Conservation (phyloP, 2,888 invertebrate genomes). For the Pyrocoelia pectoralis region DNA sequence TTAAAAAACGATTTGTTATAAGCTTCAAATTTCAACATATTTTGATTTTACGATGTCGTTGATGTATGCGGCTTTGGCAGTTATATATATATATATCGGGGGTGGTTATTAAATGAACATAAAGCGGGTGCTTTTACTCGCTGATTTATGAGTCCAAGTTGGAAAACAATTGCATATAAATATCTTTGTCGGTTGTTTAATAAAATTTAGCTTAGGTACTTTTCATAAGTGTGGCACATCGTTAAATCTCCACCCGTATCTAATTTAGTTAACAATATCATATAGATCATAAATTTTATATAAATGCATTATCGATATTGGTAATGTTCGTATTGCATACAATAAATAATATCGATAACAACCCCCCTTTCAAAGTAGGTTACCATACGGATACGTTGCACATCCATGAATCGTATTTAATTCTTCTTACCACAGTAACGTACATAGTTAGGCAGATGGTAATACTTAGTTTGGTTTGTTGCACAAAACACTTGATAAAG, state of each 20-base stretch:
- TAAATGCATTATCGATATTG: slow-evolving; percentile 17
- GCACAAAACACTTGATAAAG: slow-evolving; percentile 34
- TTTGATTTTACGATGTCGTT: slow-evolving; percentile 31
- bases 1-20: slow-evolving; percentile 34
- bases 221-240: slow-evolving; percentile 8
- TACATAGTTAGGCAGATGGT: slow-evolving; percentile 32
- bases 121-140: slow-evolving; percentile 40
- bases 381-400: slow-evolving; percentile 5
- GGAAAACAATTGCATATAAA: slow-evolving; percentile 42
- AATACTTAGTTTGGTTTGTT: slow-evolving; percentile 30
- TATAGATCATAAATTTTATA: slow-evolving; percentile 25
- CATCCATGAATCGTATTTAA: slow-evolving; percentile 24
- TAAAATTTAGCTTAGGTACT: slow-evolving; percentile 21
- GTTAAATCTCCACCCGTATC: slow-evolving; percentile 22
- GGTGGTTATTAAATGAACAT: slow-evolving; percentile 43
- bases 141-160: slow-evolving; percentile 41
- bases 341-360: slow-evolving; percentile 36
- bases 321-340: slow-evolving; percentile 23
- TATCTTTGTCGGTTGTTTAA: slow-evolving; percentile 25
- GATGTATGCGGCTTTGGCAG: slow-evolving; percentile 29
- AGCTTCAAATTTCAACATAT: slow-evolving; percentile 25
- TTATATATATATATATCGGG: slow-evolving; percentile 25
- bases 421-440: slow-evolving; percentile 23
- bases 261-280: slow-evolving; percentile 26
- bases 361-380: slow-evolving; percentile 25